Evolutionary conservation across 2,797 vertebrate genomes (phyloP).

Genomic region (Vireo griseus): DNA sequence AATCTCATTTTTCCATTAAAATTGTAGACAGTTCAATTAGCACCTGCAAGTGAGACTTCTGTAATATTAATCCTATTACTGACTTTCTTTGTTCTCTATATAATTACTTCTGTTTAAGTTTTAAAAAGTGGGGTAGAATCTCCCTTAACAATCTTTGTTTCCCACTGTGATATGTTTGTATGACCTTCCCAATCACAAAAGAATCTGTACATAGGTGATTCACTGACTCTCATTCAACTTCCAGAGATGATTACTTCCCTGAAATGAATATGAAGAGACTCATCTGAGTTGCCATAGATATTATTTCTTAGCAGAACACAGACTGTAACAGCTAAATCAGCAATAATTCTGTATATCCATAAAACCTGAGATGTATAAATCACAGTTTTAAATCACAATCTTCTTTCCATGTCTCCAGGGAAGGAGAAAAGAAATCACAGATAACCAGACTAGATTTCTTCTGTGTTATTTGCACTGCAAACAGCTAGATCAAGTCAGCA

Average conservation of each 20-base stretch:
- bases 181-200: background rate
- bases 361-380: background rate
- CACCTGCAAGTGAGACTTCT: background rate
- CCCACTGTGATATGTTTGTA: background rate
- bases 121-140: background rate
- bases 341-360: background rate
- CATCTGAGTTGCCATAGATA: background rate
- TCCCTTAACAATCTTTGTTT: background rate
- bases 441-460: background rate
- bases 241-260: background rate
- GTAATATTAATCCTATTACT: background rate
- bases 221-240: background rate
- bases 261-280: background rate
- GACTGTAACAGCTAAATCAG: background rate
- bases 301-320: background rate
- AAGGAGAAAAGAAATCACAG: background rate
- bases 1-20: background rate
- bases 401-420: background rate
- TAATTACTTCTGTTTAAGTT: background rate
- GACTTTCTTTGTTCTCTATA: background rate
- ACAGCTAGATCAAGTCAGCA: conserved; percentile 19
- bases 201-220: background rate
- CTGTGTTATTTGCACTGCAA: background rate
- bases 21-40: background rate
- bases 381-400: background rate